Conservation (phyloP, 2,888 invertebrate genomes). For the Tigriopus californicus region DNA sequence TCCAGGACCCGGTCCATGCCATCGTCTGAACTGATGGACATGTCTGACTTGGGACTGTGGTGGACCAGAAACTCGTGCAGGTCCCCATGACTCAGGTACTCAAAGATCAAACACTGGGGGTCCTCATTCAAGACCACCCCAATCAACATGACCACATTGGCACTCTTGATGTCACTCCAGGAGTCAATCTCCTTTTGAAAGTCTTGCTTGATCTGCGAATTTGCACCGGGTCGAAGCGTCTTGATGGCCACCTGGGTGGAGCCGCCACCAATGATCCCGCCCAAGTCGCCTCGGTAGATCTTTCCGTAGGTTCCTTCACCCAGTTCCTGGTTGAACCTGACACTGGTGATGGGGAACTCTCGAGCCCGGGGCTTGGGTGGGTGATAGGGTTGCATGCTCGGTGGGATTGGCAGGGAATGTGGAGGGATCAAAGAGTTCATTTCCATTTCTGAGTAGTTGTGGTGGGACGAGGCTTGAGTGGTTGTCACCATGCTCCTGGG, state of each 20-base stretch:
- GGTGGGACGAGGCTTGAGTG: constrained; percentile 14
- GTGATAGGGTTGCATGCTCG: constrained; percentile 16
- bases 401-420: constrained; percentile 21
- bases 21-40: constrained; percentile 39
- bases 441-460: constrained; percentile 41
- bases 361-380: constrained; percentile 38
- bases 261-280: constrained; percentile 25
- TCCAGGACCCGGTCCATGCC: constrained; percentile 36
- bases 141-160: constrained; percentile 83
- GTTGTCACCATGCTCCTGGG: neutral
- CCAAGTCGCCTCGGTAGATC: constrained; percentile 82
- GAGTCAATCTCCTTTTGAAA: constrained; percentile 84
- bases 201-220: constrained; percentile 71
- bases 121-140: constrained; percentile 76
- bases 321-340: constrained; percentile 68
- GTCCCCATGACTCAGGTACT: constrained; percentile 93
- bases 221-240: constrained; percentile 79
- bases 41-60: constrained; percentile 53
- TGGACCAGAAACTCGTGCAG: constrained; percentile 84
- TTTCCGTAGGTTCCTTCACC: constrained; percentile 93
- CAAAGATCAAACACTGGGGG: constrained; percentile 79
- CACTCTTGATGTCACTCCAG: constrained; percentile 81
- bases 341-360: constrained; percentile 66
- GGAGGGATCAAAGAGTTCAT: constrained; percentile 49
- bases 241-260: constrained; percentile 66